These are phyloP conservation scores for Brachionus plicatilis DNA, from an alignment of 1,140 invertebrate species.

Conservation along the genomic window DNA sequence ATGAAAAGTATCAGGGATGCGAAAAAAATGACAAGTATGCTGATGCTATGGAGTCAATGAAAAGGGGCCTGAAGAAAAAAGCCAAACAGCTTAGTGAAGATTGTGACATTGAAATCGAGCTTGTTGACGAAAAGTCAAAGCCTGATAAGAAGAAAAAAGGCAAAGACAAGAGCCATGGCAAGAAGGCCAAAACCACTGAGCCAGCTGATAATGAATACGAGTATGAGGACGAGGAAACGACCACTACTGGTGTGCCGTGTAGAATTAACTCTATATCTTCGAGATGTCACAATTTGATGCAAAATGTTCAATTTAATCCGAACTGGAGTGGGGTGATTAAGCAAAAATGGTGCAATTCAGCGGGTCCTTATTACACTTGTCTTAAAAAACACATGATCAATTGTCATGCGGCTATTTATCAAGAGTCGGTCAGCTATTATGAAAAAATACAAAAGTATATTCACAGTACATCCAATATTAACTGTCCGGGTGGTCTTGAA, in stretches of 20 bases:
- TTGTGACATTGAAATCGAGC: slow-evolving; percentile 32
- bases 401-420: background rate
- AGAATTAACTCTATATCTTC: background rate
- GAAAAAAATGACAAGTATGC: slow-evolving; percentile 20
- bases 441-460: slow-evolving; percentile 40
- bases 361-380: slow-evolving; percentile 2
- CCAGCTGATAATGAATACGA: background rate
- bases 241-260: background rate
- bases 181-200: background rate
- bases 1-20: slow-evolving; percentile 35
- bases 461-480: slow-evolving; percentile 31
- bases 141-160: background rate
- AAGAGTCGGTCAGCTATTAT: slow-evolving; percentile 30
- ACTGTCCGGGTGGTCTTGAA: slow-evolving; percentile 30
- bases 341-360: slow-evolving; percentile 31
- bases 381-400: background rate
- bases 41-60: slow-evolving; percentile 26
- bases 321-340: background rate
- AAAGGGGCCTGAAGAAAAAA: slow-evolving; percentile 26
- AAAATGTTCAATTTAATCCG: slow-evolving; percentile 28
- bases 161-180: background rate
- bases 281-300: background rate
- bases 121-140: background rate
- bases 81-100: slow-evolving; percentile 4
- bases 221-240: background rate